Conservation (phyloP, 2,113 vertebrate genomes). For the Toxostoma redivivum region DNA sequence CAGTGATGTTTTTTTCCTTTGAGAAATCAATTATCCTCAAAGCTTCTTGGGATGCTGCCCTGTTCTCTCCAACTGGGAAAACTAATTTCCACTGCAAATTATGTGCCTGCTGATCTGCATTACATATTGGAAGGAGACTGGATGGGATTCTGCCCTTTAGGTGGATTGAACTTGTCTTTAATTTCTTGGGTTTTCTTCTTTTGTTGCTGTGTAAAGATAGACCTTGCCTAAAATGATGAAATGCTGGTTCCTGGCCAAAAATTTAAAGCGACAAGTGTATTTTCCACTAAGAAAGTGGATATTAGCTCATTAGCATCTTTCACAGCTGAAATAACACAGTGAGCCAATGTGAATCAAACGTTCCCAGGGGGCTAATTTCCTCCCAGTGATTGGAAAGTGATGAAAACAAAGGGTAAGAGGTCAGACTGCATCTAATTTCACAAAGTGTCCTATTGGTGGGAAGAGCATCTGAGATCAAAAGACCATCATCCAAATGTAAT, state of each 20-base stretch:
- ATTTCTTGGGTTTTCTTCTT: not conserved
- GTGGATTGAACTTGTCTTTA: not conserved
- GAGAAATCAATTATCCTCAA: conserved; percentile 15
- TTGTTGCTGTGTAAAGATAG: not conserved
- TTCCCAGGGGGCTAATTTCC: conserved; percentile 52
- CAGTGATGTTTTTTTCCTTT: not conserved
- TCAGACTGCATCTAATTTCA: conserved; percentile 41
- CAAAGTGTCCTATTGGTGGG: not conserved
- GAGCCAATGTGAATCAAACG: not conserved
- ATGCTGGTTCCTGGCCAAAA: conserved; percentile 48
- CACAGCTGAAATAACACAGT: conserved; percentile 67
- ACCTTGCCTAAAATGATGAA: conserved; percentile 26
- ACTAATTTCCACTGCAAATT: conserved; percentile 25
- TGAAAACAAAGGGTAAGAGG: conserved; percentile 55
- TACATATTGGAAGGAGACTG: not conserved
- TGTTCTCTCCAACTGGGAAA: not conserved
- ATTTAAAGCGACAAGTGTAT: conserved; percentile 5
- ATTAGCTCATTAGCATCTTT: conserved; percentile 66
- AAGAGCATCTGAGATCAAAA: conserved; percentile 26
- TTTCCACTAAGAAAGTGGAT: conserved; percentile 42
- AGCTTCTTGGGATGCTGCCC: not conserved
- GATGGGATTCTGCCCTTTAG: not conserved
- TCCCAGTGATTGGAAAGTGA: conserved; percentile 47
- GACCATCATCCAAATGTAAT: not conserved
- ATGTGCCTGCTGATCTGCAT: not conserved